Evolutionary conservation across 2,113 vertebrate species (phyloP).

Genomic region (Carassius carassius): DNA sequence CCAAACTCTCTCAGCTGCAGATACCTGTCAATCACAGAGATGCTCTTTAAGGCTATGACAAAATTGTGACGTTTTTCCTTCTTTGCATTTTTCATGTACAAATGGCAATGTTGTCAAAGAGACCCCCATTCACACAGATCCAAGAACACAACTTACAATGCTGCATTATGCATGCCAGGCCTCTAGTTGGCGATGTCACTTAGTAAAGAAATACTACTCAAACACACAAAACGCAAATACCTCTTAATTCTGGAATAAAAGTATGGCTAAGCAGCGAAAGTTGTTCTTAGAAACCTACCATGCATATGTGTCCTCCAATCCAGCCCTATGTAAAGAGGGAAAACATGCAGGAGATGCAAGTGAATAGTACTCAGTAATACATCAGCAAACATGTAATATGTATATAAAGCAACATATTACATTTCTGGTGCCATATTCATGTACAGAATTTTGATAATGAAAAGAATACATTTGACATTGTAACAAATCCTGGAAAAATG

Average conservation of each 20-base stretch:
- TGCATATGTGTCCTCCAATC: slow-evolving; percentile 82
- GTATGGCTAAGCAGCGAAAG: neutral
- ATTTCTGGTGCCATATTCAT: neutral
- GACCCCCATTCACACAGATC: no score
- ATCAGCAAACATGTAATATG: neutral
- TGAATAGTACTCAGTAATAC: neutral
- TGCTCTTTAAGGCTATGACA: neutral
- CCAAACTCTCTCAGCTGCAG: slow-evolving; percentile 92
- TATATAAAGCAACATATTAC: neutral
- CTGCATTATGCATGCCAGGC: no score
- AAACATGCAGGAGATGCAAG: slow-evolving; percentile 16
- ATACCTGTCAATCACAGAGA: slow-evolving; percentile 81
- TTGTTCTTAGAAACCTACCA: slow-evolving; percentile 80
- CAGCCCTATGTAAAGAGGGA: slow-evolving; percentile 76
- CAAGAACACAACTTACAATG: no score
- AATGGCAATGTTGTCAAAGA: no score
- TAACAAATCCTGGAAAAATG: neutral
- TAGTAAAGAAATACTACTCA: no score
- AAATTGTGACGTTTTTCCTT: neutral
- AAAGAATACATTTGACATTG: neutral
- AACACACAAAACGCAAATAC: no score
- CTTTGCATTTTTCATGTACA: neutral
- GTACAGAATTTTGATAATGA: neutral
- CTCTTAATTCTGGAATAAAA: no score
- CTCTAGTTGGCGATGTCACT: no score